Evolutionary conservation across 2,797 vertebrate species (phyloP).

Genomic region (Amniataba percoides): DNA sequence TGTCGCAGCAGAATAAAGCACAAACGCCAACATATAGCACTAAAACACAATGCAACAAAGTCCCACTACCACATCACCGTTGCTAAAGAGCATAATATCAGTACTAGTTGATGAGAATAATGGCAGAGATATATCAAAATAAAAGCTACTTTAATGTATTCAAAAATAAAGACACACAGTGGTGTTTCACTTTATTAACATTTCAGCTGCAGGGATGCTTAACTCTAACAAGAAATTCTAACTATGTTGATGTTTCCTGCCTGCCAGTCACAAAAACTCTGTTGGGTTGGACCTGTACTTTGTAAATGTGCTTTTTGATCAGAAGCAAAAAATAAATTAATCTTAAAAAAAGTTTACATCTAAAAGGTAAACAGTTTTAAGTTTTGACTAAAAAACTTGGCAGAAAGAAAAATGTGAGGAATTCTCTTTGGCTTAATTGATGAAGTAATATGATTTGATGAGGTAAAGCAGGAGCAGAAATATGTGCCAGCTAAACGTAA

Average conservation of each 20-base stretch:
- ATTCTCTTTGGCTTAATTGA: constrained; percentile 37
- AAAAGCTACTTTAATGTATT: too few relatives aligned
- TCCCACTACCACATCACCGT: too few relatives aligned
- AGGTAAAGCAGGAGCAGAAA: constrained; percentile 41
- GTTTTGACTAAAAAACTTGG: neutral
- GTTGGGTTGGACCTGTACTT: neutral
- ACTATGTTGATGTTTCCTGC: neutral
- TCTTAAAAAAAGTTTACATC: too few relatives aligned
- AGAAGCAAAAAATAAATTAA: too few relatives aligned
- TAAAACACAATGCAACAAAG: too few relatives aligned
- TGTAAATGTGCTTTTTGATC: neutral
- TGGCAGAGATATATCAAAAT: neutral
- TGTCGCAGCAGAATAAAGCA: too few relatives aligned
- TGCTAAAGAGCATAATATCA: too few relatives aligned
- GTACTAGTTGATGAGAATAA: neutral
- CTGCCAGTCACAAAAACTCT: neutral
- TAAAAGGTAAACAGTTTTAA: neutral
- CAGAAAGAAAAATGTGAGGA: neutral
- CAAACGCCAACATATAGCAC: too few relatives aligned
- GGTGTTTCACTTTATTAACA: neutral
- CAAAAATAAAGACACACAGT: neutral
- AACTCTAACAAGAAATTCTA: too few relatives aligned
- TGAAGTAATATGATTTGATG: constrained; percentile 45
- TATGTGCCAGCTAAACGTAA: constrained; percentile 47
- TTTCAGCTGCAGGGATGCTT: too few relatives aligned